Percentiles rank a stretch among this genome's conserved stretches.
These are phyloP conservation scores for Sebastes variabilis DNA, from an alignment of 2,797 vertebrate genomes.

Conservation along the genomic window DNA sequence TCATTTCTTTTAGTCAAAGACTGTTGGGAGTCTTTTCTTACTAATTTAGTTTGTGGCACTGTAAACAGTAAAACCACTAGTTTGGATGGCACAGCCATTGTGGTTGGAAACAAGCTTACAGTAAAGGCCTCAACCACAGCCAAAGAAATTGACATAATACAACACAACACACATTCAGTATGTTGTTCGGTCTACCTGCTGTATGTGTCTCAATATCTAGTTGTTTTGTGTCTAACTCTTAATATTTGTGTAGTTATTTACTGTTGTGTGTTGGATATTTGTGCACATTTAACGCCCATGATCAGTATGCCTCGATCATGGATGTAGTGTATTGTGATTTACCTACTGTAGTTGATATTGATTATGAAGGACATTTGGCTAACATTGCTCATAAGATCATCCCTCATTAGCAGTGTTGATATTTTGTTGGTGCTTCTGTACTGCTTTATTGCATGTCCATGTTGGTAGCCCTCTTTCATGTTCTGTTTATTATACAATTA, in stretches of 20 bases:
- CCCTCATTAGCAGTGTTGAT: conserved; percentile 67
- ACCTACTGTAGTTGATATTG: conserved; percentile 9
- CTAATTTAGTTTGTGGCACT: conserved; percentile 26
- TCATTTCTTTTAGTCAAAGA: conserved; percentile 23
- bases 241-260: conserved; percentile 48
- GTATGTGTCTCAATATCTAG: conserved; percentile 50
- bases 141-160: neutral
- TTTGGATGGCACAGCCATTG: conserved; percentile 35
- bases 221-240: conserved; percentile 41
- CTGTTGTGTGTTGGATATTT: conserved; percentile 55
- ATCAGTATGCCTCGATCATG: conserved; percentile 60
- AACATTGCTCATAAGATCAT: conserved; percentile 48
- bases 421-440: conserved; percentile 73
- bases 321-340: conserved; percentile 42
- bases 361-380: conserved; percentile 24
- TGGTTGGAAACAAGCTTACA: conserved; percentile 39
- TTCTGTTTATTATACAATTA: conserved; percentile 56
- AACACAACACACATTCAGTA: conserved; percentile 41
- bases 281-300: conserved; percentile 46
- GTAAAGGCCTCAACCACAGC: conserved; percentile 24
- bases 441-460: conserved; percentile 79
- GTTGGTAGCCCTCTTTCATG: conserved; percentile 68
- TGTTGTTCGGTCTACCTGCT: conserved; percentile 49
- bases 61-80: conserved; percentile 30
- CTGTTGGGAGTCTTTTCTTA: neutral